Evolutionary conservation across 2,888 invertebrate genomes (phyloP).

Genomic region (Cheilosia pagana): DNA sequence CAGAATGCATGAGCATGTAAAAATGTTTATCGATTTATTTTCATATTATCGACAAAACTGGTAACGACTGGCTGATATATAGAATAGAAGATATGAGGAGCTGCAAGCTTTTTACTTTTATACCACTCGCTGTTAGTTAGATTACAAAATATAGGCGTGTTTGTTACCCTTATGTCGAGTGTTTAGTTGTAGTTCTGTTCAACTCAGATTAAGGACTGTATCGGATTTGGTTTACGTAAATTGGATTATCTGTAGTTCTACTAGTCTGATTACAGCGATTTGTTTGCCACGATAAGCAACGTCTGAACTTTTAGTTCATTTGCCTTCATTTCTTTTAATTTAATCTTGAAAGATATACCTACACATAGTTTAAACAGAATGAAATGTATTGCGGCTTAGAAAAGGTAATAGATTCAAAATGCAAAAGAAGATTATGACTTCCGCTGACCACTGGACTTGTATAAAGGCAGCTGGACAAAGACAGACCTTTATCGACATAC

Average conservation of each 20-base stretch:
- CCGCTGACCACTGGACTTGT: too few relatives aligned
- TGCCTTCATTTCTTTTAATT: too few relatives aligned
- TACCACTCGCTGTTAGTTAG: background rate
- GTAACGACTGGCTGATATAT: background rate
- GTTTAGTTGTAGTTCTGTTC: background rate
- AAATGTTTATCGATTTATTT: background rate
- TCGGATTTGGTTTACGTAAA: slow-evolving; percentile 11
- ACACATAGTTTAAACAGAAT: too few relatives aligned
- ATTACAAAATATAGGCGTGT: background rate
- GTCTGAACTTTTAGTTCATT: background rate
- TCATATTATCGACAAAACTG: background rate
- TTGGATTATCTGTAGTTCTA: slow-evolving; percentile 11
- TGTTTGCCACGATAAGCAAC: background rate
- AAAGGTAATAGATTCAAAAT: too few relatives aligned
- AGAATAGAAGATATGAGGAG: background rate
- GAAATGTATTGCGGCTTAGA: too few relatives aligned
- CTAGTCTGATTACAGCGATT: background rate
- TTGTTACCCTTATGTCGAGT: background rate
- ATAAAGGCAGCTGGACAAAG: too few relatives aligned
- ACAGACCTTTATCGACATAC: too few relatives aligned
- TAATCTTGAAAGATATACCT: too few relatives aligned
- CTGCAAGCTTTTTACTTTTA: background rate
- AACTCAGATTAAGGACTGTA: background rate
- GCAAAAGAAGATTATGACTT: too few relatives aligned
- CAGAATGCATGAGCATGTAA: slow-evolving; percentile 18